These are phyloP conservation scores for Microtus pennsylvanicus DNA, from an alignment of 2,113 vertebrate genomes.

Conservation along the genomic window DNA sequence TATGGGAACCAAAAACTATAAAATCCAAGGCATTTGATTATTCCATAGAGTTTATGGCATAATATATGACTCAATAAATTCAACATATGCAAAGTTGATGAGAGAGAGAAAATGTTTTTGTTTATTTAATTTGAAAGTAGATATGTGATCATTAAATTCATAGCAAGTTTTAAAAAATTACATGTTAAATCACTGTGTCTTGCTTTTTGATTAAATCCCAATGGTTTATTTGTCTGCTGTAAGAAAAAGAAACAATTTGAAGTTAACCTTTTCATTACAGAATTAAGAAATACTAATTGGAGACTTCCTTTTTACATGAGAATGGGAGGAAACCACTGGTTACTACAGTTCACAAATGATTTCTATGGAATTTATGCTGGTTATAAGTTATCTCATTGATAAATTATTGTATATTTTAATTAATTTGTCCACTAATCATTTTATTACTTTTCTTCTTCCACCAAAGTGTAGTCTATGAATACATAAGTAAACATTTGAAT, in stretches of 20 bases:
- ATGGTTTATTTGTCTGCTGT: neutral
- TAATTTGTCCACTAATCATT: neutral
- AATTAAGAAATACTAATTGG: conserved; percentile 24
- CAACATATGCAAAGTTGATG: conserved; percentile 29
- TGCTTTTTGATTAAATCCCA: conserved; percentile 23
- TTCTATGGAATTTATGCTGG: neutral
- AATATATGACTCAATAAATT: conserved; percentile 59
- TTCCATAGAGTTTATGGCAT: conserved; percentile 44
- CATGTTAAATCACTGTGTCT: conserved; percentile 15
- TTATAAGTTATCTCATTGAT: neutral
- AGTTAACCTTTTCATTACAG: neutral
- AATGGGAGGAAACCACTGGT: neutral
- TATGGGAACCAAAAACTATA: conserved; percentile 5
- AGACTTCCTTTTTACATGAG: neutral
- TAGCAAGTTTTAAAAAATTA: conserved; percentile 42
- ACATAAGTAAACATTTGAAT: neutral
- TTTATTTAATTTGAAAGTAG: conserved; percentile 67
- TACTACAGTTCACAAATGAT: neutral
- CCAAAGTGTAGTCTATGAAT: neutral
- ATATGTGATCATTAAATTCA: conserved; percentile 48
- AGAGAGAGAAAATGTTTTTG: conserved; percentile 43
- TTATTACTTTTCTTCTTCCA: neutral
- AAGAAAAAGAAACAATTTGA: neutral
- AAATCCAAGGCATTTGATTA: conserved; percentile 61
- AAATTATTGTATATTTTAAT: neutral